These are phyloP conservation scores for Typhlichthys subterraneus DNA, from an alignment of 2,797 vertebrate genomes.

Conservation along the genomic window DNA sequence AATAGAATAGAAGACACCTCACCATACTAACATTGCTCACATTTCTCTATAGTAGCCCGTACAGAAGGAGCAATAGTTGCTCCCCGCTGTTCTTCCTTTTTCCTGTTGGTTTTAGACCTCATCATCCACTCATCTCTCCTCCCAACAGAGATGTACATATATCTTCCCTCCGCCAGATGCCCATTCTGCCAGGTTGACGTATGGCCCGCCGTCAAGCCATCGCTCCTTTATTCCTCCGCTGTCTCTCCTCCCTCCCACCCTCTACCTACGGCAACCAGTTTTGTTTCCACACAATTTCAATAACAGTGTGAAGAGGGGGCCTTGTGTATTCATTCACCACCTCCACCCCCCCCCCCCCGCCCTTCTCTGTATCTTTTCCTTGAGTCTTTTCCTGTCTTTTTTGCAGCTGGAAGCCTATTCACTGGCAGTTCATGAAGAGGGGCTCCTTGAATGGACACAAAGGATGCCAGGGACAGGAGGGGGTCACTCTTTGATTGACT, in stretches of 20 bases:
- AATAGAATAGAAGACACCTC: background rate
- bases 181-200: slow-evolving; percentile 28
- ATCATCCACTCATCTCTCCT: slow-evolving; percentile 26
- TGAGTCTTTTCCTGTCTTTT: slow-evolving; percentile 62
- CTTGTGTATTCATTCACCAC: slow-evolving; percentile 65
- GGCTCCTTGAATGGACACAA: slow-evolving; percentile 65
- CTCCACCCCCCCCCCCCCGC: slow-evolving; percentile 34
- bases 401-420: slow-evolving; percentile 76
- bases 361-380: slow-evolving; percentile 44
- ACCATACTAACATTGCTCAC: slow-evolving; percentile 7
- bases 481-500: slow-evolving; percentile 73
- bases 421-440: slow-evolving; percentile 76
- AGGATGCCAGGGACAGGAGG: slow-evolving; percentile 61
- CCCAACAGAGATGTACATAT: background rate
- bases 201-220: slow-evolving; percentile 32
- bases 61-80: background rate
- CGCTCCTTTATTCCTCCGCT: slow-evolving; percentile 43
- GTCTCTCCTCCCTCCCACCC: slow-evolving; percentile 25
- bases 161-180: slow-evolving; percentile 23
- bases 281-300: slow-evolving; percentile 60
- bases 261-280: slow-evolving; percentile 56
- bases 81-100: background rate
- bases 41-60: slow-evolving; percentile 7
- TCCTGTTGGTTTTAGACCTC: slow-evolving; percentile 14
- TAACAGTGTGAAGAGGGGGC: slow-evolving; percentile 66